These are phyloP conservation scores for Mythimna pallens DNA, from an alignment of 2,888 invertebrate species.

Conservation along the genomic window DNA sequence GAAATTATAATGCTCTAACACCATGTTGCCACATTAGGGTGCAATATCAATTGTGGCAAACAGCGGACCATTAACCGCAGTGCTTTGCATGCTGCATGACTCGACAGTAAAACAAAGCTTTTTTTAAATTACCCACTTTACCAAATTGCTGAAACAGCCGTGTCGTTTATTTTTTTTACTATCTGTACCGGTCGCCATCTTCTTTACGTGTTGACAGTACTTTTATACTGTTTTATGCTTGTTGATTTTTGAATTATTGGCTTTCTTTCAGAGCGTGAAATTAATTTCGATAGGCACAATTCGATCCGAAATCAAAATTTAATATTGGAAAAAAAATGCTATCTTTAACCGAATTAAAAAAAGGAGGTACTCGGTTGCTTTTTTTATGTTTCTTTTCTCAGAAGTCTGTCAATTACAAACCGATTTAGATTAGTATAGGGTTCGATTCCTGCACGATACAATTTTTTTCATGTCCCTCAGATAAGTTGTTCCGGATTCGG, in stretches of 20 bases:
- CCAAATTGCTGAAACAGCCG: slow-evolving; percentile 5
- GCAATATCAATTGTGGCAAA: slow-evolving; percentile 33
- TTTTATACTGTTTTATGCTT: background rate
- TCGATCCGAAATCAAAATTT: too few relatives aligned
- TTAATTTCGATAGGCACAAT: background rate
- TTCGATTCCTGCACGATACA: too few relatives aligned
- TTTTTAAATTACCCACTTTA: slow-evolving; percentile 35
- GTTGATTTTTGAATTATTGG: background rate
- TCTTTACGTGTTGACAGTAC: background rate
- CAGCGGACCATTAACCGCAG: slow-evolving; percentile 23
- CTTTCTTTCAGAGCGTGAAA: background rate
- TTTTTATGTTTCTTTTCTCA: too few relatives aligned
- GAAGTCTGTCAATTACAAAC: too few relatives aligned
- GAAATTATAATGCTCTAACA: slow-evolving; percentile 22
- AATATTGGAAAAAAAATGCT: too few relatives aligned
- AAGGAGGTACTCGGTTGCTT: too few relatives aligned
- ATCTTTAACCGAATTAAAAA: too few relatives aligned
- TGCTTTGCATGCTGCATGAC: slow-evolving; percentile 24
- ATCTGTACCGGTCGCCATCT: background rate
- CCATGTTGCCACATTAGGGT: slow-evolving; percentile 41
- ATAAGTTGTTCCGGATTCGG: too few relatives aligned
- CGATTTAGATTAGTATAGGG: too few relatives aligned
- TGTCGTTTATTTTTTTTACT: slow-evolving; percentile 20
- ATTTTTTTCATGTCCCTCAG: too few relatives aligned
- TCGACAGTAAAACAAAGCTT: slow-evolving; percentile 7